A percentile compares a stretch with the other conserved stretches of the same genome.
phyloP scores from a whole-genome alignment of 2,113 vertebrate species.

The Pituophis catenifer region DNA sequence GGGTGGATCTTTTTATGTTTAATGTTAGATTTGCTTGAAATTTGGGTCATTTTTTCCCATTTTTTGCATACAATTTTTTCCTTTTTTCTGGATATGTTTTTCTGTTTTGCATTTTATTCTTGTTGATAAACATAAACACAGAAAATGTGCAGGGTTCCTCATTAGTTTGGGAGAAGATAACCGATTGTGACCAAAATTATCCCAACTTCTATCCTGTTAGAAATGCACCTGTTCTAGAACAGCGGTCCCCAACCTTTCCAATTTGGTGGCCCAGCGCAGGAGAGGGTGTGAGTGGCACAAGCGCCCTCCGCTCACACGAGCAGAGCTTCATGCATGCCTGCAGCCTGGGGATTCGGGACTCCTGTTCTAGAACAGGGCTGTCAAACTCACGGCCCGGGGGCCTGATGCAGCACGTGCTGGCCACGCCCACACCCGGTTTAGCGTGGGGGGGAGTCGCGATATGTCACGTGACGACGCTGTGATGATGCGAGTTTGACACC shows the following conservation, averaged over 20 bases:
- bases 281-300: neutral
- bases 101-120: neutral
- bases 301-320: neutral
- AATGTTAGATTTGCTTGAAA: neutral
- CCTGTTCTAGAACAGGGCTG: neutral
- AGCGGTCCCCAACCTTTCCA: neutral
- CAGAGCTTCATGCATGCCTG: too few relatives aligned
- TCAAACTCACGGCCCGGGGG: too few relatives aligned
- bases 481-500: too few relatives aligned
- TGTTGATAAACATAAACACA: neutral
- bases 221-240: neutral
- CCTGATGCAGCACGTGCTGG: too few relatives aligned
- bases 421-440: too few relatives aligned
- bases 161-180: neutral
- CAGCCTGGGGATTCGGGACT: too few relatives aligned
- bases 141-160: neutral
- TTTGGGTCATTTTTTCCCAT: neutral
- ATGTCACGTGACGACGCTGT: too few relatives aligned
- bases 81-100: neutral
- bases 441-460: fast-evolving
- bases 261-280: neutral
- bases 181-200: neutral
- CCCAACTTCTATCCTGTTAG: neutral
- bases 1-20: neutral
- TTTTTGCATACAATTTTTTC: neutral